Conservation (phyloP, 2,113 vertebrate genomes). For the Chinchilla lanigera region DNA sequence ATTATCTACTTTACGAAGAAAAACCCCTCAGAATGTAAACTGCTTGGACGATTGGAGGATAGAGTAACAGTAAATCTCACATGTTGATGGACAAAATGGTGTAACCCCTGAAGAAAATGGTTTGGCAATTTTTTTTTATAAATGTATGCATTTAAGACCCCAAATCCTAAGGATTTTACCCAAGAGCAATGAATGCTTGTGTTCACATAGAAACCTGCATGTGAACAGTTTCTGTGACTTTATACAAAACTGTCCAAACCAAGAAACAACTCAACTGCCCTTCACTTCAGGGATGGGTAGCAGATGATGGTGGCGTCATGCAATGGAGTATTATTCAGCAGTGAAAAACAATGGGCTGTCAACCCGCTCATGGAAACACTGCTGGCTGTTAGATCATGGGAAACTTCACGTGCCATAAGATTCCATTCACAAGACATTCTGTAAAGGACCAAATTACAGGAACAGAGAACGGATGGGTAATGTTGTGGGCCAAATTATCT, state of each 20-base stretch:
- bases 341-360: background rate
- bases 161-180: background rate
- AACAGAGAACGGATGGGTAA: background rate
- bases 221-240: background rate
- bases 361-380: background rate
- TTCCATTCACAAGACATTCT: background rate
- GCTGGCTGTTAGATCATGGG: background rate
- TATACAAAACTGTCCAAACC: background rate
- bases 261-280: too few species aligned
- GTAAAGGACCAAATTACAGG: background rate
- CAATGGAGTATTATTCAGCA: background rate
- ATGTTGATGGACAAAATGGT: background rate
- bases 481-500: background rate
- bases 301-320: background rate
- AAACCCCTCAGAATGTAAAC: background rate
- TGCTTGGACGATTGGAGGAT: background rate
- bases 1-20: background rate
- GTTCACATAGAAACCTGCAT: background rate
- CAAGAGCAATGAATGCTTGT: background rate
- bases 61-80: background rate
- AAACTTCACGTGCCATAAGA: background rate
- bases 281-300: too few species aligned
- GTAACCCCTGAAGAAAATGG: background rate
- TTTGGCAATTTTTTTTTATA: background rate
- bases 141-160: background rate